Evolutionary conservation across 2,888 invertebrate species (phyloP).

Genomic region (Erebia epiphron): DNA sequence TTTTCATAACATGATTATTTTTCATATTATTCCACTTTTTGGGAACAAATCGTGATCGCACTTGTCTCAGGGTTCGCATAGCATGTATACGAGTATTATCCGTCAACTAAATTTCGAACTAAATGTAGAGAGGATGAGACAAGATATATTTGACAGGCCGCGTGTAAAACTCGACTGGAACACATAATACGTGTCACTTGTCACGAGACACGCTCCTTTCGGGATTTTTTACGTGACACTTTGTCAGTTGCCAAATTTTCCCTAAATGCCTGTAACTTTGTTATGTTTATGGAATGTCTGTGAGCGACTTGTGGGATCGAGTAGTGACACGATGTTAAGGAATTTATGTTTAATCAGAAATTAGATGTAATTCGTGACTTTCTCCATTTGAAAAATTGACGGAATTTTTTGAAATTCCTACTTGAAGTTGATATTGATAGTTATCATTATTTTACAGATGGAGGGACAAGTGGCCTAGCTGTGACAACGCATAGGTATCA

Average conservation of each 20-base stretch:
- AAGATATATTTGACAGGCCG: slow-evolving; percentile 43
- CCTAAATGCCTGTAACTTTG: slow-evolving; percentile 28
- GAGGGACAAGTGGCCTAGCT: too few relatives aligned
- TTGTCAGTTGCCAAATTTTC: slow-evolving; percentile 38
- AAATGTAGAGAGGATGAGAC: slow-evolving; percentile 24
- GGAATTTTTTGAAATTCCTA: too few relatives aligned
- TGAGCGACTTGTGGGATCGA: slow-evolving; percentile 20
- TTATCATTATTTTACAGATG: too few relatives aligned
- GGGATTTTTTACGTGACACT: slow-evolving; percentile 35
- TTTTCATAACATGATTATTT: too few relatives aligned
- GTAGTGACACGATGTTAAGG: background rate
- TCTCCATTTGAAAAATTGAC: too few relatives aligned
- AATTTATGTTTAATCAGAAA: background rate
- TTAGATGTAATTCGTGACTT: too few relatives aligned
- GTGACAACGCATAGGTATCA: too few relatives aligned
- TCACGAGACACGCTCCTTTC: slow-evolving; percentile 40
- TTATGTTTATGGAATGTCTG: slow-evolving; percentile 29
- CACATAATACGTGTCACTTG: slow-evolving; percentile 47
- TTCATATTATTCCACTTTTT: too few relatives aligned
- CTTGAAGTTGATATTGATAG: too few relatives aligned
- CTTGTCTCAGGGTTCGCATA: too few relatives aligned
- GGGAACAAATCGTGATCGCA: too few relatives aligned
- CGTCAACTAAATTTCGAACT: slow-evolving; percentile 26
- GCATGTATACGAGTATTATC: background rate
- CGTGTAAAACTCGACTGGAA: slow-evolving; percentile 42